A percentile compares a stretch with the other conserved stretches of the same genome.
Conservation (phyloP, 2,888 invertebrate genomes). For the Meandrusa payeni region DNA sequence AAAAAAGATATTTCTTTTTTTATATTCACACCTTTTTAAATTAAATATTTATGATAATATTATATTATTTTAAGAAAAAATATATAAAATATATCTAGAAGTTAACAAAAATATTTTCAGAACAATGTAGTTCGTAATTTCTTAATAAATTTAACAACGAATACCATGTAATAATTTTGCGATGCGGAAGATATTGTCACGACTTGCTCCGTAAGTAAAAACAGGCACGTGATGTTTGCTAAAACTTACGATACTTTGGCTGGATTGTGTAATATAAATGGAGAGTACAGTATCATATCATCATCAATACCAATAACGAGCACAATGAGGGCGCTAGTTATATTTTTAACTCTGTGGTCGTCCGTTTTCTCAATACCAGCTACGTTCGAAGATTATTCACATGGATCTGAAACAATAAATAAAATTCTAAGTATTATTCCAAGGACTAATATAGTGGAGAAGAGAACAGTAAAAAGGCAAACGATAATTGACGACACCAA, state of each 20-base stretch:
- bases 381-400: slow-evolving; percentile 31
- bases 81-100: no score
- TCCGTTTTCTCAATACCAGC: slow-evolving; percentile 57
- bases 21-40: no score
- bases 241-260: slow-evolving; percentile 25
- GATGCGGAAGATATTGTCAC: slow-evolving; percentile 11
- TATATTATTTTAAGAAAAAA: no score
- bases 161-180: slow-evolving; percentile 8
- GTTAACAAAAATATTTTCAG: no score
- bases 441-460: slow-evolving; percentile 42
- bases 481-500: slow-evolving; percentile 17
- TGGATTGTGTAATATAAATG: slow-evolving; percentile 58
- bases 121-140: no score
- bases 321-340: slow-evolving; percentile 66
- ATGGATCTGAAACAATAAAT: slow-evolving; percentile 34
- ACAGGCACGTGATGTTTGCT: slow-evolving; percentile 55
- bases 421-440: slow-evolving; percentile 29
- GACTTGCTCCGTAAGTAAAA: slow-evolving; percentile 18
- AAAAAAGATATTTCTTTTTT: no score
- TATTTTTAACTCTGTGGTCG: slow-evolving; percentile 53
- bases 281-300: slow-evolving; percentile 31
- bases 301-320: slow-evolving; percentile 48
- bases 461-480: slow-evolving; percentile 48
- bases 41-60: no score
- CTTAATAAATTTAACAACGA: no score